Evolutionary conservation across 92 coral and sea anemone species (phyloP).

Genomic region (Epizoanthus rinbou): DNA sequence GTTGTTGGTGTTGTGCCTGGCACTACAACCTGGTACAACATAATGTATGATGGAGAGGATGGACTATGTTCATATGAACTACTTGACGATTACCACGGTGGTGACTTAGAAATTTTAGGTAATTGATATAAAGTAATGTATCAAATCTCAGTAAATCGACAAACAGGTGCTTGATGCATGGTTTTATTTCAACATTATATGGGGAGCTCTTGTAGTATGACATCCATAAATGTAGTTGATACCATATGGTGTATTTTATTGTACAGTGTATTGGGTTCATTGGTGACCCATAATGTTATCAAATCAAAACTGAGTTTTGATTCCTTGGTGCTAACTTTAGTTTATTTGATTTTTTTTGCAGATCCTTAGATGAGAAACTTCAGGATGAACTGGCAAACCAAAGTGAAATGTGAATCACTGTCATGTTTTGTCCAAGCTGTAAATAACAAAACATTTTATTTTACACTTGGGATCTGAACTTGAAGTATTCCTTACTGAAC

Average conservation of each 20-base stretch:
- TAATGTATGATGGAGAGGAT: slow-evolving; percentile 36
- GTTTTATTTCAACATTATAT: slow-evolving; percentile 41
- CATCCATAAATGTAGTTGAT: slow-evolving; percentile 5
- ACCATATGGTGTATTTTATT: slow-evolving; percentile 5
- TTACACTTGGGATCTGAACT: too few species aligned
- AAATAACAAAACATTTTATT: too few species aligned
- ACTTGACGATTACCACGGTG: slow-evolving; percentile 43
- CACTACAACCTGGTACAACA: slow-evolving; percentile 41
- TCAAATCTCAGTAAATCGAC: slow-evolving; percentile 9
- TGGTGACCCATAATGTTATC: too few species aligned
- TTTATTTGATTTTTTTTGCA: too few species aligned
- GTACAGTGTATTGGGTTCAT: slow-evolving; percentile 3
- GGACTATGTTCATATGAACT: slow-evolving; percentile 35
- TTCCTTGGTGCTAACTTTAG: too few species aligned
- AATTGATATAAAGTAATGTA: not conserved
- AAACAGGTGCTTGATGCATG: slow-evolving; percentile 10
- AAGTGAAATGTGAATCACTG: too few species aligned
- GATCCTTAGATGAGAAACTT: too few species aligned
- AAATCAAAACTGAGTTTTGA: too few species aligned
- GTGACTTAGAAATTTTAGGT: slow-evolving; percentile 49
- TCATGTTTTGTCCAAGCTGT: too few species aligned
- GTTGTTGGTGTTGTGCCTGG: slow-evolving; percentile 43
- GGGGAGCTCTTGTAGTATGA: slow-evolving; percentile 13
- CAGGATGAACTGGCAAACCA: too few species aligned
- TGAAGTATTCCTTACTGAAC: too few species aligned